Percentiles rank a stretch among this genome's conserved stretches.
These are phyloP conservation scores for Bombus vancouverensis DNA, from an alignment of 1,140 invertebrate genomes.

Conservation along the genomic window DNA sequence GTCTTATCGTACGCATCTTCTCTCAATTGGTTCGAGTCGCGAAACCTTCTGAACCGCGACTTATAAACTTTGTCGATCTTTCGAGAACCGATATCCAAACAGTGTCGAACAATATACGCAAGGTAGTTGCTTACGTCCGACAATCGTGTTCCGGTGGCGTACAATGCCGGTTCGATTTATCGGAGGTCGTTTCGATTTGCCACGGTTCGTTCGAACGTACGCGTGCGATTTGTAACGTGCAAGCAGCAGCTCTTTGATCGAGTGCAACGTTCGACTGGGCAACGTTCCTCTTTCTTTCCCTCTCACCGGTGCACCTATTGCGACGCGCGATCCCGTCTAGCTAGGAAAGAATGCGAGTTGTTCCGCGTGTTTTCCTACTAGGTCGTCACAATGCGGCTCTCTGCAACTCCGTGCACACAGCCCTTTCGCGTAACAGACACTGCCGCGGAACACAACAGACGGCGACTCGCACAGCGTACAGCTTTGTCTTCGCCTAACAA, in stretches of 20 bases:
- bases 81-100: background rate
- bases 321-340: conserved; percentile 17
- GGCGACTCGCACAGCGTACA: background rate
- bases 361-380: conserved; percentile 67
- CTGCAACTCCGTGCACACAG: background rate
- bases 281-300: conserved; percentile 1
- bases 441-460: background rate
- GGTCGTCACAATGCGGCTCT: conserved; percentile 53
- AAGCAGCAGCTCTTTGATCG: background rate
- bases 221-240: conserved; percentile 40
- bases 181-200: conserved; percentile 59
- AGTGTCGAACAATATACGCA: too few species aligned
- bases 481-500: conserved; percentile 49
- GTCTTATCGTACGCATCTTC: conserved; percentile 3
- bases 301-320: background rate
- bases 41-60: background rate
- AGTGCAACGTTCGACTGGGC: background rate
- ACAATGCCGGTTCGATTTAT: conserved; percentile 37
- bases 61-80: background rate
- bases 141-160: background rate
- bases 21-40: conserved; percentile 1
- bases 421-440: conserved; percentile 43
- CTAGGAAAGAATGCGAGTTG: conserved; percentile 48
- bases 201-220: conserved; percentile 28
- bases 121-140: too few species aligned